Conservation (phyloP, 2,888 invertebrate species). For the Drepana falcataria region DNA sequence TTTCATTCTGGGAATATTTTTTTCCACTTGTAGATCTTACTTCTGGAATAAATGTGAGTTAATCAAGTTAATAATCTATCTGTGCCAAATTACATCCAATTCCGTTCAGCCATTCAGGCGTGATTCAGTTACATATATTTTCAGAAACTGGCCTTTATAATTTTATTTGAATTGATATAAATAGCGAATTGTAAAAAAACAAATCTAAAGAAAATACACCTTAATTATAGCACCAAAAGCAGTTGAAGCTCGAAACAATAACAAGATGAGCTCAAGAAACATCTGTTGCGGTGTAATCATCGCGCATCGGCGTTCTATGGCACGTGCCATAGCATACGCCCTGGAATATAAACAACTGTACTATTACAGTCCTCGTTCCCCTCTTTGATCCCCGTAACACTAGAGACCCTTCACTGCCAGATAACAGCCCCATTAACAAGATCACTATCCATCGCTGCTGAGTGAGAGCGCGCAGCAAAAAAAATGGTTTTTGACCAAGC, state of each 20-base stretch:
- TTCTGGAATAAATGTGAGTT: too few relatives aligned
- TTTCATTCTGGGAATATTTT: too few relatives aligned
- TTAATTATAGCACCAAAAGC: conserved; percentile 9
- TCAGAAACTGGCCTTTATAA: too few relatives aligned
- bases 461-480: conserved; percentile 3
- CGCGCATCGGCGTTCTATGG: conserved; percentile 40
- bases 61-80: too few relatives aligned
- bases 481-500: conserved; percentile 31
- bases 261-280: conserved; percentile 32
- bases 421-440: background rate
- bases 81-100: too few relatives aligned
- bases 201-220: conserved; percentile 2
- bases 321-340: conserved; percentile 55
- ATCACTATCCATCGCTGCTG: conserved; percentile 33
- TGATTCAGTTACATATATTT: too few relatives aligned
- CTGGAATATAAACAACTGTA: conserved; percentile 53
- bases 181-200: background rate
- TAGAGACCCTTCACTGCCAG: conserved; percentile 12
- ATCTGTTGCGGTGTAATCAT: conserved; percentile 55
- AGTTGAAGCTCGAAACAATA: conserved; percentile 24
- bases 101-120: too few relatives aligned
- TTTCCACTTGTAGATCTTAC: too few relatives aligned
- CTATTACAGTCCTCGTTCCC: conserved; percentile 38
- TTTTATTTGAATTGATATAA: too few relatives aligned
- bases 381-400: conserved; percentile 36